Evolutionary conservation across 2,888 invertebrate species (phyloP).

Genomic region (Cerastis leucographa): DNA sequence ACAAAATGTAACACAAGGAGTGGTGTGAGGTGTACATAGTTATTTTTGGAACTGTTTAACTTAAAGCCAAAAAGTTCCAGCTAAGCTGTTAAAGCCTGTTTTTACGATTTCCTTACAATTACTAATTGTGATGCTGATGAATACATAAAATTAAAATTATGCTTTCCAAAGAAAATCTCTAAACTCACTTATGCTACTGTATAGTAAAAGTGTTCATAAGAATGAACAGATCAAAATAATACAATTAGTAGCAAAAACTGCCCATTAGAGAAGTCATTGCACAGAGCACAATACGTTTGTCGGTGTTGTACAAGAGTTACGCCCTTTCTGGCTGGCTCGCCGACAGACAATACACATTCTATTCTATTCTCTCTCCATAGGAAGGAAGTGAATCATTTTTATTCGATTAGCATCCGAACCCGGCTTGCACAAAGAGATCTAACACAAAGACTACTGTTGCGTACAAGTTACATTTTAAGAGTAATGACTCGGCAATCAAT

Average conservation of each 20-base stretch:
- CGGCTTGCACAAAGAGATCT: conserved; percentile 72
- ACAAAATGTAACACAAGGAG: not conserved
- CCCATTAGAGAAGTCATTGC: conserved; percentile 59
- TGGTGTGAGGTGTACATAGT: not conserved
- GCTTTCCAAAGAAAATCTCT: not conserved
- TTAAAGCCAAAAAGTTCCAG: too few relatives aligned
- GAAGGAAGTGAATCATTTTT: conserved; percentile 86
- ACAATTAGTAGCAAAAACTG: conserved; percentile 34
- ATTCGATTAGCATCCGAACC: conserved; percentile 79
- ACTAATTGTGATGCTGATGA: not conserved
- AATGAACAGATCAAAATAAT: not conserved
- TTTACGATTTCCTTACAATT: not conserved
- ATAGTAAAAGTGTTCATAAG: not conserved
- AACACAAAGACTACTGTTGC: conserved; percentile 74
- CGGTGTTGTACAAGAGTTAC: conserved; percentile 73
- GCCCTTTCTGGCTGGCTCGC: conserved; percentile 70
- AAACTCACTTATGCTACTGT: not conserved
- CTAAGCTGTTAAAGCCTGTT: not conserved
- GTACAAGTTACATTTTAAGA: conserved; percentile 62
- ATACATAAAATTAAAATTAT: not conserved
- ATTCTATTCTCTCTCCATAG: conserved; percentile 69
- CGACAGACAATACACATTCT: conserved; percentile 71
- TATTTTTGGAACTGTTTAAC: not conserved
- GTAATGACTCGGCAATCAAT: conserved; percentile 67
- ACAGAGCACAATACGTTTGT: conserved; percentile 68